Evolutionary conservation across 2,113 vertebrate species (phyloP), one percentile per base, ranked within the genome.

Genomic region (Bucco capensis): DNA sequence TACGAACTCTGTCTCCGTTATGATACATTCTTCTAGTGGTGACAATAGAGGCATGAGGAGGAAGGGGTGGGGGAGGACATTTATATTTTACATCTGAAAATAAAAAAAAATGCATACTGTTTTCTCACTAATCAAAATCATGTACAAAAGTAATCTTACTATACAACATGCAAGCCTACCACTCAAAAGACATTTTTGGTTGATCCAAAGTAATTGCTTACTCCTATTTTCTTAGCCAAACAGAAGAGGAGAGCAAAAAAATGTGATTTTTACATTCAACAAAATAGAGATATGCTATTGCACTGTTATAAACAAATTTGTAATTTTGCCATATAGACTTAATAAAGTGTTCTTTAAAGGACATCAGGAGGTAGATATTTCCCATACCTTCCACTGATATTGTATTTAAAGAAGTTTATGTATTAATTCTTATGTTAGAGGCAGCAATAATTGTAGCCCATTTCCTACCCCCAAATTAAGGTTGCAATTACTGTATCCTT

Each of bases 61-160:
- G 97, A 61, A 96, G 58, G 1, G 98, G 98, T 31, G 97, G 97
- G 23, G 92, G 95, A 76, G 98, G 96, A 50, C 98, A 98, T 69
- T 97, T 97, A 50, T 60, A 96, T 94, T 93, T 97, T 90, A 94
- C 88, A 81, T 94, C 97, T 98, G 84, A 35, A 30, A 72, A 92
- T 31, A 69, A 88, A 75, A 82, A 13, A 15, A 15, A 30, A 9
- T 0, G 3, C 17, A 8, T 17, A 10, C 27, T 49, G 12, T 51
- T 87, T 78, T 75, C 49, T 87, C 30, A 35, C 49, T 80, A 51
- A 51, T 38, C 40, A 65, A 79, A 93, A 31, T 17, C 12, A 77
- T 0, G 0, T 12, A 54, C 19, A 38, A 9, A n/a, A 51, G 31
- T 40, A 57, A 54, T 67, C 35, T 80, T 47, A 54, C 16, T 38